phyloP scores from a whole-genome alignment of 2,888 invertebrate genomes.

The Drosophila monieri region DNA sequence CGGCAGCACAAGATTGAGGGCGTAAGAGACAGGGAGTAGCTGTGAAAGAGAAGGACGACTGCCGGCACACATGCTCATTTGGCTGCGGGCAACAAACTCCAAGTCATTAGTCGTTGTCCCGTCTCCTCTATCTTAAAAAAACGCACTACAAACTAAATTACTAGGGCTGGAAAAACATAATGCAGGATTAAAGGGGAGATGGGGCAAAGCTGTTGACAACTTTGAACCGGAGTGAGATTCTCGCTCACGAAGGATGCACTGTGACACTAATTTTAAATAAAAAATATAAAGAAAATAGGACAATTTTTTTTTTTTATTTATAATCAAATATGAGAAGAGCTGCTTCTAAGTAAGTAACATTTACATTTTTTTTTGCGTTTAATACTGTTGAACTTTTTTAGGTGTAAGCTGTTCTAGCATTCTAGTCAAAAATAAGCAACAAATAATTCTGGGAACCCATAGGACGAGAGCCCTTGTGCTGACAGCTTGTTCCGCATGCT shows the following conservation, averaged over 20 bases:
- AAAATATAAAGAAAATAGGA: neutral
- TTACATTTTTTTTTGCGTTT: neutral
- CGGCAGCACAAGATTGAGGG: neutral
- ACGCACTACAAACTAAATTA: slow-evolving; percentile 58
- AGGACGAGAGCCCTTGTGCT: slow-evolving; percentile 1
- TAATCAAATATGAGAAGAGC: too few relatives aligned
- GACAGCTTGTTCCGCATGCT: slow-evolving; percentile 32
- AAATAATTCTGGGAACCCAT: neutral
- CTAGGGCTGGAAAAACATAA: slow-evolving; percentile 42
- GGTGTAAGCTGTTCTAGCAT: slow-evolving; percentile 5
- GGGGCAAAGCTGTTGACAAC: slow-evolving; percentile 15
- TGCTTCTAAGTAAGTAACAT: too few relatives aligned
- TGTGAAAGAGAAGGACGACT: neutral
- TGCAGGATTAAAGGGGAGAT: slow-evolving; percentile 40
- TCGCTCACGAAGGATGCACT: neutral
- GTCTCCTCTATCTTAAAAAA: slow-evolving; percentile 23
- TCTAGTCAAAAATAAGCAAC: slow-evolving; percentile 10
- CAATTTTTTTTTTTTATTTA: too few relatives aligned
- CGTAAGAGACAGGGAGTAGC: slow-evolving; percentile 10
- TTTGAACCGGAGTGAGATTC: slow-evolving; percentile 9
- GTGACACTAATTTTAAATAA: neutral
- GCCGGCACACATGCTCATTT: slow-evolving; percentile 59
- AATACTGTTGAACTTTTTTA: neutral
- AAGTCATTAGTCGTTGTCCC: slow-evolving; percentile 73
- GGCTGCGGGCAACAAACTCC: slow-evolving; percentile 75